Evolutionary conservation across 2,113 vertebrate species (phyloP), one percentile per base, ranked within the genome.

Genomic region (Corythoichthys intestinalis): DNA sequence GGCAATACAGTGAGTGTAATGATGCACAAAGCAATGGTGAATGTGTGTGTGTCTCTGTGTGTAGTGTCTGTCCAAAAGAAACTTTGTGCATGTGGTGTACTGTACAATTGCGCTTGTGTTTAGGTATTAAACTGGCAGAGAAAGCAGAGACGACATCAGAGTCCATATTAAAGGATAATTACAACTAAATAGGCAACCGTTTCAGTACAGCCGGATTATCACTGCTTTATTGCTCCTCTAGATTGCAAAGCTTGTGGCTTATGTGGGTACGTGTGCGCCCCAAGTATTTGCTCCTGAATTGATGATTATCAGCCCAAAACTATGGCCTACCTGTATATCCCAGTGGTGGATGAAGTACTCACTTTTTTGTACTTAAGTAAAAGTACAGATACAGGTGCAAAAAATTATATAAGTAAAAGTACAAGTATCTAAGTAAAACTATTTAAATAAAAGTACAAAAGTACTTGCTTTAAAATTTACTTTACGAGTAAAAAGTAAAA

Each of bases 101-200:
- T 75, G 59, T 80, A 81, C 67, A 61, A 61, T 62, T 44, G 59
- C 12, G 59, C 71, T 76, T 72, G 67, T 67, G 63, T 2, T 38
- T n/a, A 5, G 39, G 60, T 20, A 41, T 63, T 63, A 47, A 47
- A 63, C n/a, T 46, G 60, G 38, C 4, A 44, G 67, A 20, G 78
- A 82, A 84, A 83, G 81, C 71, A 69, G 80, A 81, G 79, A 81
- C 81, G 69, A 90, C 90, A 91, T 91, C 90, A 91, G 89, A 84
- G 80, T 87, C 82, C 82, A 85, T 91, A 92, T 91, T 93, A 91
- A 90, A 89, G 86, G 89, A 87, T 91, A 89, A 92, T 93, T 91
- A 89, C 90, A 84, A 86, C 83, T 79, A 84, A 89, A 85, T 83
- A 89, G 87, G 85, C 81, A 86, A 84, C 87, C 90, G 82, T 89